Percentiles rank a stretch among this genome's conserved stretches.
Conservation (phyloP, 2,797 vertebrate species). For the Periophthalmus magnuspinnatus region DNA sequence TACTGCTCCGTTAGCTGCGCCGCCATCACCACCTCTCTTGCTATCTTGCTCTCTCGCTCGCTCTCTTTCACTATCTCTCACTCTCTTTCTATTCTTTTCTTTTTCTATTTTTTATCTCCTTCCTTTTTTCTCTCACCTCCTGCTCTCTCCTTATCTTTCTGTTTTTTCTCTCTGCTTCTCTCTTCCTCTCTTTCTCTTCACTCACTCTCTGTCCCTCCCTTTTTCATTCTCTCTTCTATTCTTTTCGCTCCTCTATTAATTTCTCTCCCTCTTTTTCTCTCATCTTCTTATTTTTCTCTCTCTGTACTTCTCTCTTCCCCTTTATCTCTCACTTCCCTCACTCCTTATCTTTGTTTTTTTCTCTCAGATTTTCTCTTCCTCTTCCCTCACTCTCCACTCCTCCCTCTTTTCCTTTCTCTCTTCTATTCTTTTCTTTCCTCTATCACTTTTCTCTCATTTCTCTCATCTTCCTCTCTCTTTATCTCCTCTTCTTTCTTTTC, state of each 20-base stretch:
- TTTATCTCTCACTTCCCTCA: neutral
- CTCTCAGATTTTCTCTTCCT: neutral
- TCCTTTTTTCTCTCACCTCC: neutral
- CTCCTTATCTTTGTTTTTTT: too few species aligned
- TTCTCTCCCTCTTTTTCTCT: too few species aligned
- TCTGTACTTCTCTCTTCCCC: neutral
- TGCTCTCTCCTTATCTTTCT: neutral
- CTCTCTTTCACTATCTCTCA: neutral
- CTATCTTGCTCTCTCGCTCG: neutral
- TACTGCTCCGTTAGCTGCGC: conserved; percentile 24
- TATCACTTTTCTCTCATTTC: neutral
- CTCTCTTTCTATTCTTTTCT: neutral
- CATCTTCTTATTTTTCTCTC: too few species aligned
- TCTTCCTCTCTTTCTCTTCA: neutral
- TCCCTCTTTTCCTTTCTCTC: neutral
- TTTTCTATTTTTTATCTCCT: neutral
- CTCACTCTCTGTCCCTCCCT: too few species aligned
- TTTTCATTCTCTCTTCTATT: too few species aligned
- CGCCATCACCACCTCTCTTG: conserved; percentile 16
- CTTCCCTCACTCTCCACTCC: too few species aligned
- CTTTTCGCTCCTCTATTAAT: neutral
- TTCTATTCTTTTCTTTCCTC: too few species aligned
- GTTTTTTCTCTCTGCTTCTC: neutral
- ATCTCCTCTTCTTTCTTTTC: too few species aligned
- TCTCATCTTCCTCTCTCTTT: conserved; percentile 11